Base-by-base conservation (phyloP, 2,797 vertebrate genomes). In the Galagoides demidoff region DNA sequence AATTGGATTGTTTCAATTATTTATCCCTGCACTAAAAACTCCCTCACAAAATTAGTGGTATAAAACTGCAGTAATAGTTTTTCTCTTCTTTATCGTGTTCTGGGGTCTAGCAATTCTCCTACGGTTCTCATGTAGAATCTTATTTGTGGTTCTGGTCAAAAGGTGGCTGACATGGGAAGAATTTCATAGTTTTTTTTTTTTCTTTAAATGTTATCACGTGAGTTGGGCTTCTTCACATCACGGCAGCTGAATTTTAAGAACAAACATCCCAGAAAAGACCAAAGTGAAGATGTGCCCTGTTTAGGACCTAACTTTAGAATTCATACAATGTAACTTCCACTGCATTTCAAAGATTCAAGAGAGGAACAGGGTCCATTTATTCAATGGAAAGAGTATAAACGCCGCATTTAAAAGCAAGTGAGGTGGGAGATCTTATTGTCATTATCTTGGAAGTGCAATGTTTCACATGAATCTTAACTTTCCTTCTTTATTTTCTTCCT, bases 121-220 rank as follows among this genome's bases (percentile, higher is more conserved):
- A 52, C 78, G 22, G 1, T 63, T 86, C 45, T 52, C 8, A 29
- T 17, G 22, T 25, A 68, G 61, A 6, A 14, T 81, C 34, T 94
- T 94, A 29, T 2, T 39, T 76, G 16, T 66, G 49, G 7, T 37
- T 66, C 19, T 5, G 20, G 0, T 7, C 52, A 68, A 29, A 17
- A 70, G 3, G 34, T 73, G 9, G 2, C 12, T 74, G 23, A 17
- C 8, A 12, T 7, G 68, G 22, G n/a, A 71, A 37, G 79, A 19
- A 66, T 59, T 71, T 59, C 86, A 76, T 61, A 87, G n/a, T 2
- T 1, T 64, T 55, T 39, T n/a, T n/a, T 43, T 52, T 17, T 79
- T 34, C 83, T 17, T 59, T 12, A 2, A 0, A 0, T 76, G 2
- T 61, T 5, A 27, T 16, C 27, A 12, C 4, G 10, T 79, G 20